phyloP scores from a whole-genome alignment of 2,888 invertebrate species.

The Dynastes grantii region DNA sequence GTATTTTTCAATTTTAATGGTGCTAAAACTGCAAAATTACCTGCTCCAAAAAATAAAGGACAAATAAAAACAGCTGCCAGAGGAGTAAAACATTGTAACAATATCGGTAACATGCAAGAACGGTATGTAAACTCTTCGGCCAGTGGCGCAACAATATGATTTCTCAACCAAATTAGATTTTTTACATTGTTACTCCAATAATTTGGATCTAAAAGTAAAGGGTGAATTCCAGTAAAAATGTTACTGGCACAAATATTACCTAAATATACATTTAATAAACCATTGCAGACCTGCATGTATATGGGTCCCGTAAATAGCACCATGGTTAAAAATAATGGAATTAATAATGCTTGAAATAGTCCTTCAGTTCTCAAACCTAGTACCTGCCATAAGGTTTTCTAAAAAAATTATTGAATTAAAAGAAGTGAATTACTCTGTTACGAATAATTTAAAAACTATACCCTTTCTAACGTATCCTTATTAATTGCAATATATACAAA shows the following conservation, averaged over 20 bases:
- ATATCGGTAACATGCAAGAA: conserved; percentile 94
- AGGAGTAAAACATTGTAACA: conserved; percentile 87
- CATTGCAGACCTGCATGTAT: conserved; percentile 80
- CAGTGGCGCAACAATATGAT: conserved; percentile 91
- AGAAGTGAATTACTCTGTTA: not conserved
- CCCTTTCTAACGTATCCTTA: conserved; percentile 75
- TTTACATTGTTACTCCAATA: conserved; percentile 80
- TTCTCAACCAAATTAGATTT: conserved; percentile 89
- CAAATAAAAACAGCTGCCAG: conserved; percentile 85
- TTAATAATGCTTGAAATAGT: conserved; percentile 79
- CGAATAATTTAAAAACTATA: conserved; percentile 59
- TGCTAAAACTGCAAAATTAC: conserved; percentile 69
- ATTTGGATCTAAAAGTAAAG: conserved; percentile 62
- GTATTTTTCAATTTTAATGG: no score
- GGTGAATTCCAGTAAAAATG: not conserved
- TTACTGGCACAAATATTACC: conserved; percentile 70
- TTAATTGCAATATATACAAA: conserved; percentile 83
- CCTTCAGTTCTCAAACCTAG: conserved; percentile 86
- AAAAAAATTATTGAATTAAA: conserved; percentile 56
- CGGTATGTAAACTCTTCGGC: conserved; percentile 97
- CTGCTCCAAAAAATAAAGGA: conserved; percentile 93
- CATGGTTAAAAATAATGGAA: conserved; percentile 86
- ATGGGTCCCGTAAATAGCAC: conserved; percentile 89
- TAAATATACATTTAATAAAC: conserved; percentile 79
- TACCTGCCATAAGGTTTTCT: conserved; percentile 78